These are phyloP conservation scores for Polydesmus complanatus DNA, from an alignment of 2,888 invertebrate species.

Conservation along the genomic window DNA sequence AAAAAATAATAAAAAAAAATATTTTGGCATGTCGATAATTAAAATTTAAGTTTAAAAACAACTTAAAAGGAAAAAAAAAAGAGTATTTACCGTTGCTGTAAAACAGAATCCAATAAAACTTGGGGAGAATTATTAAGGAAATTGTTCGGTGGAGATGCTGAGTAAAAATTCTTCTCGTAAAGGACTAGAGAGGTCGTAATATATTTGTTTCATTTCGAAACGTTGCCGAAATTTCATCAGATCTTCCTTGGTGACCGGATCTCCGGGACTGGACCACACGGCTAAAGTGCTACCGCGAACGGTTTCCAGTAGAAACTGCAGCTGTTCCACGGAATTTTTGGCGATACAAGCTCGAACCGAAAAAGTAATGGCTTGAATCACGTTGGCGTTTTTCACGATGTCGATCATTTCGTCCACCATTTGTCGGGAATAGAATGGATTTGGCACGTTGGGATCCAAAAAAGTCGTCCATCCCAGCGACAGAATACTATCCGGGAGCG, in stretches of 20 bases:
- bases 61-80: no score
- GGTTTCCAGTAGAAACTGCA: slow-evolving; percentile 46
- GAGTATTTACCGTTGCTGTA: no score
- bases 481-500: slow-evolving; percentile 49
- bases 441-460: slow-evolving; percentile 17
- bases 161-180: slow-evolving; percentile 18
- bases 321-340: slow-evolving; percentile 46
- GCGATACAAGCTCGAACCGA: slow-evolving; percentile 59
- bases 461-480: slow-evolving; percentile 78
- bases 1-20: no score
- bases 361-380: slow-evolving; percentile 57
- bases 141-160: slow-evolving; percentile 7
- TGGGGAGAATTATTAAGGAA: no score
- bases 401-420: slow-evolving; percentile 53
- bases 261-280: slow-evolving; percentile 58
- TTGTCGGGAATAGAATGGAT: slow-evolving; percentile 26
- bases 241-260: slow-evolving; percentile 39
- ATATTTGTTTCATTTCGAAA: slow-evolving; percentile 17
- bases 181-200: slow-evolving; percentile 19
- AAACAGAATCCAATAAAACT: no score
- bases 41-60: no score
- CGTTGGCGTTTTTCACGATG: slow-evolving; percentile 30
- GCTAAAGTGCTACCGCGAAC: slow-evolving; percentile 52
- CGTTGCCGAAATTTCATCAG: slow-evolving; percentile 17
- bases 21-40: no score